phyloP scores from a whole-genome alignment of 2,113 vertebrate species.

The Charina bottae region DNA sequence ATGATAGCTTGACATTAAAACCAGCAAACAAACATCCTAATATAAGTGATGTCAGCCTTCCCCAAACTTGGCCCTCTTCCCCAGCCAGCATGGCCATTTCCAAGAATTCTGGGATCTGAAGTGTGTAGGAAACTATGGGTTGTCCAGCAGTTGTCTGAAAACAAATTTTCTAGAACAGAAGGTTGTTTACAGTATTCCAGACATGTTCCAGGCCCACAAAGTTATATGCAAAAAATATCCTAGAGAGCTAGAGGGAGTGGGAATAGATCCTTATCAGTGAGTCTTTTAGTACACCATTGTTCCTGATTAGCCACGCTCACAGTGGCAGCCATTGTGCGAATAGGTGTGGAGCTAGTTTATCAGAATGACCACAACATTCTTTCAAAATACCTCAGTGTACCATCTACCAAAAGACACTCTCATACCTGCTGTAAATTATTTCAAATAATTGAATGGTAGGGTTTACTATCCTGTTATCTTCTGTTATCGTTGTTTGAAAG shows the following conservation, averaged over 20 bases:
- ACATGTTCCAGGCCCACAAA: background rate
- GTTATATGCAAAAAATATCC: background rate
- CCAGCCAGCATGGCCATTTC: background rate
- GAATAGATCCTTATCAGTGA: background rate
- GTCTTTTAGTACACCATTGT: background rate
- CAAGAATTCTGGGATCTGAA: background rate
- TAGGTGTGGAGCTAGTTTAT: background rate
- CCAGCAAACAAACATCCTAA: background rate
- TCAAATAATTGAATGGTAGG: slow-evolving; percentile 10
- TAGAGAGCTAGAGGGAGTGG: background rate
- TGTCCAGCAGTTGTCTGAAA: background rate
- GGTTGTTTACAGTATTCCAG: background rate
- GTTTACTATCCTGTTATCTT: slow-evolving; percentile 16
- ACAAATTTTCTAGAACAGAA: background rate
- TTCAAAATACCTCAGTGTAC: background rate
- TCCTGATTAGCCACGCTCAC: background rate
- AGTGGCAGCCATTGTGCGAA: background rate
- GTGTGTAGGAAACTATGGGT: background rate
- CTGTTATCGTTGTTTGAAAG: slow-evolving; percentile 45
- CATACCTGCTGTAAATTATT: background rate
- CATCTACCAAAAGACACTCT: background rate
- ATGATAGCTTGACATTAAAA: background rate
- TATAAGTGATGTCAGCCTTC: background rate
- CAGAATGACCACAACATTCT: background rate
- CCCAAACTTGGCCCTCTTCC: background rate